A percentile compares a stretch with the other conserved stretches of the same genome.
Evolutionary conservation across 2,888 invertebrate species (phyloP).

Genomic region (Chrysolina americana): DNA sequence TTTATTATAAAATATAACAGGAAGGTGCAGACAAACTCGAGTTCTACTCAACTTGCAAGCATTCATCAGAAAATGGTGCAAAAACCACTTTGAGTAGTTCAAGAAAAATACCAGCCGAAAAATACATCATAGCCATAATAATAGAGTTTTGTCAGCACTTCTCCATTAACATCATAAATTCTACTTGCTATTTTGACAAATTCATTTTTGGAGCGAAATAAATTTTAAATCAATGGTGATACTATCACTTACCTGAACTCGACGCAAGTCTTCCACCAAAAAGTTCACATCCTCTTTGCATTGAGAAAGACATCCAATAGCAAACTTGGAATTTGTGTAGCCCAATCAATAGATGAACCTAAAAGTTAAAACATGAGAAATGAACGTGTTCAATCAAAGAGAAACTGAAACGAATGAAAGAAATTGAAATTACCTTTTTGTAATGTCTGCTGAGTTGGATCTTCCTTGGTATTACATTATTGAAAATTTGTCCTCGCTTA

Average conservation of each 20-base stretch:
- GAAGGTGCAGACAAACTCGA: too few species aligned
- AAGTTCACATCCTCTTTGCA: conserved; percentile 92
- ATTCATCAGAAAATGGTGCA: too few species aligned
- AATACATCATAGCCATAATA: too few species aligned
- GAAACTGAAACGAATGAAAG: background rate
- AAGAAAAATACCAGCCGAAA: too few species aligned
- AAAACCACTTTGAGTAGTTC: too few species aligned
- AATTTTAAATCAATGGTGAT: too few species aligned
- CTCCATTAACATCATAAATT: too few species aligned
- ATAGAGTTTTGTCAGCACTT: too few species aligned
- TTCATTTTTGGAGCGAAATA: too few species aligned
- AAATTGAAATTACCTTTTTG: conserved; percentile 76
- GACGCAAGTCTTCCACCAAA: conserved; percentile 86
- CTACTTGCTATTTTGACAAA: too few species aligned
- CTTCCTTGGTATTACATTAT: conserved; percentile 87
- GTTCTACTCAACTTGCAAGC: too few species aligned
- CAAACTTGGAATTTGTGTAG: conserved; percentile 90
- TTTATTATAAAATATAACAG: too few species aligned
- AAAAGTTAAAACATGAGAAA: conserved; percentile 24
- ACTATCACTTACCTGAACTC: conserved; percentile 74
- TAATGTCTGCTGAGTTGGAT: conserved; percentile 95
- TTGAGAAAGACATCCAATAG: conserved; percentile 98
- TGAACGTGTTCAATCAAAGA: background rate
- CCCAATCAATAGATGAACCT: conserved; percentile 82
- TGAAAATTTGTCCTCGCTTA: conserved; percentile 90